These are phyloP conservation scores for Orthonevra nobilis DNA, from an alignment of 2,888 invertebrate genomes.

Conservation along the genomic window DNA sequence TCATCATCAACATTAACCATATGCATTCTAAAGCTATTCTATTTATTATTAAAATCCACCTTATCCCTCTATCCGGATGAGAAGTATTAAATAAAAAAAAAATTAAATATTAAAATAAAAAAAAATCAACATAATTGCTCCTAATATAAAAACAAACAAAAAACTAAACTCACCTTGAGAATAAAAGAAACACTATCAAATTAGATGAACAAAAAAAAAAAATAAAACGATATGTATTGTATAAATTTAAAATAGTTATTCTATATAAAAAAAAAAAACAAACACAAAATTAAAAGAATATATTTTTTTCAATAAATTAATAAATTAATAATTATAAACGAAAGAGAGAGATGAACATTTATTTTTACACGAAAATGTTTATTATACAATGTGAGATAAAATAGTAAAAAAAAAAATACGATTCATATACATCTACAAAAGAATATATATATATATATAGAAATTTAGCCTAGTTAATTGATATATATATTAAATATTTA, in stretches of 20 bases:
- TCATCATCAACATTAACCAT: slow-evolving; percentile 32
- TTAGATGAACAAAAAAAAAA: too few relatives aligned
- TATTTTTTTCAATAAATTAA: slow-evolving; percentile 34
- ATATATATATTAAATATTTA: slow-evolving; percentile 22
- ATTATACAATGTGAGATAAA: slow-evolving; percentile 49
- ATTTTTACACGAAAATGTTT: slow-evolving; percentile 69
- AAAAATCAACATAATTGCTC: slow-evolving; percentile 22
- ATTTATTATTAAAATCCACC: slow-evolving; percentile 41
- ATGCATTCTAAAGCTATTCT: slow-evolving; percentile 29
- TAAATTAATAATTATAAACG: slow-evolving; percentile 1
- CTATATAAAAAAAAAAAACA: slow-evolving; percentile 10
- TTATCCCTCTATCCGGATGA: slow-evolving; percentile 24
- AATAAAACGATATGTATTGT: too few relatives aligned
- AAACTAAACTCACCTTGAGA: too few relatives aligned
- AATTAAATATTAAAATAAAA: neutral
- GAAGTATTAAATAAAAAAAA: slow-evolving; percentile 37
- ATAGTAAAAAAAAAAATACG: slow-evolving; percentile 13
- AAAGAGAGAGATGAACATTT: slow-evolving; percentile 57
- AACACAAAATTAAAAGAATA: slow-evolving; percentile 41
- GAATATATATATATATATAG: slow-evolving; percentile 14
- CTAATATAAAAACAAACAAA: too few relatives aligned
- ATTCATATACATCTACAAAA: slow-evolving; percentile 36
- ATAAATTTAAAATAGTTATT: too few relatives aligned
- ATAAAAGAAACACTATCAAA: too few relatives aligned
- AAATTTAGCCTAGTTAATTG: slow-evolving; percentile 51